phyloP scores from a whole-genome alignment of 2,888 invertebrate species.

The Amblyteles armatorius region DNA sequence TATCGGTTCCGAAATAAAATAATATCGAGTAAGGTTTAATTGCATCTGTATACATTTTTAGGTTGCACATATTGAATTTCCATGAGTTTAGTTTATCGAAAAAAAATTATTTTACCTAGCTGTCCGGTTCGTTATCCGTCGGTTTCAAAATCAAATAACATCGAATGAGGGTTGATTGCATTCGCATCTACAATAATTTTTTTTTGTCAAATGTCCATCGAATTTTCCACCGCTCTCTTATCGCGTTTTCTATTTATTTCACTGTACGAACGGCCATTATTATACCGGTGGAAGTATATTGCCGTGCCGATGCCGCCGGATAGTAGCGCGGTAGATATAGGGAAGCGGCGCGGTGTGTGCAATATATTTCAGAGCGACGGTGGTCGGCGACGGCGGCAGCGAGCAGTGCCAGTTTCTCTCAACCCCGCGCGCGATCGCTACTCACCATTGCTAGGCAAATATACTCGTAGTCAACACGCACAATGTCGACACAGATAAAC shows the following conservation, averaged over 20 bases:
- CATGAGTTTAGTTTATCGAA: no score
- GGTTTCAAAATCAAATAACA: neutral
- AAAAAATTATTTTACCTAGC: neutral
- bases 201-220: conserved; percentile 7
- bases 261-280: conserved; percentile 40
- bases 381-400: conserved; percentile 52
- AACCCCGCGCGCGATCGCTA: conserved; percentile 68
- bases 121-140: neutral
- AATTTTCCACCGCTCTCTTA: neutral
- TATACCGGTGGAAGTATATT: conserved; percentile 38
- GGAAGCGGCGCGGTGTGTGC: conserved; percentile 42
- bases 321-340: conserved; percentile 3
- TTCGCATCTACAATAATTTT: neutral
- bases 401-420: conserved; percentile 47
- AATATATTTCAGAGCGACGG: conserved; percentile 53
- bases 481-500: conserved; percentile 68
- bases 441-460: conserved; percentile 83
- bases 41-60: no score
- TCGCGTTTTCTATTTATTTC: conserved; percentile 7
- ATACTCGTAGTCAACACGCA: conserved; percentile 78
- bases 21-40: no score
- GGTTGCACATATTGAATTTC: no score
- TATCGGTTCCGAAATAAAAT: no score
- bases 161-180: neutral
- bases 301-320: conserved; percentile 31